phyloP scores from a whole-genome alignment of 2,113 vertebrate species.

The Aspidoscelis tigris region DNA sequence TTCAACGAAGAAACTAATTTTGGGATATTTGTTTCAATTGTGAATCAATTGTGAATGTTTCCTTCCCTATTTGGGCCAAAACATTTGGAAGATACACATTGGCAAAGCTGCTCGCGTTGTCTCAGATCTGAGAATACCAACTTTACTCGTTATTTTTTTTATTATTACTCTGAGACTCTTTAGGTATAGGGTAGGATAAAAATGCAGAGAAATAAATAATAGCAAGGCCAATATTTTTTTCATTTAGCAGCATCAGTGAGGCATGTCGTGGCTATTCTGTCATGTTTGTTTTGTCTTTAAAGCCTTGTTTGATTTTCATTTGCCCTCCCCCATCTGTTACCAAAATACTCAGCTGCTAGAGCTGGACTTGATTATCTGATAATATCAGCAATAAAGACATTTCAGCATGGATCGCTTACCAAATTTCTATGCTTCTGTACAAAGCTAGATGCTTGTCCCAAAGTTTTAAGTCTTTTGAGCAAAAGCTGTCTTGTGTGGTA shows the following conservation, averaged over 20 bases:
- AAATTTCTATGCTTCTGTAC: constrained; percentile 14
- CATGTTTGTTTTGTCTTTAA: constrained; percentile 36
- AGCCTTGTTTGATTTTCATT: constrained; percentile 22
- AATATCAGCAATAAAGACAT: constrained; percentile 31
- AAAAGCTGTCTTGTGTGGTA: background rate
- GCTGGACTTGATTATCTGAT: constrained; percentile 58
- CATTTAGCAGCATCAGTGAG: constrained; percentile 28
- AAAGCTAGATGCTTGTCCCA: background rate
- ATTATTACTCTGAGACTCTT: no score
- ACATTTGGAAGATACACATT: no score
- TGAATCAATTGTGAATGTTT: no score
- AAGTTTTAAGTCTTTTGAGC: background rate
- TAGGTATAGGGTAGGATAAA: no score
- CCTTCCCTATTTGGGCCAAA: no score
- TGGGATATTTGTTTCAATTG: no score
- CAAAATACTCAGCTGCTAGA: constrained; percentile 4
- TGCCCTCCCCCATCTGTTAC: background rate
- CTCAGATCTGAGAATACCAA: no score
- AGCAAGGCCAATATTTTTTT: background rate
- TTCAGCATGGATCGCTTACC: constrained; percentile 52
- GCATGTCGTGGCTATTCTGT: background rate
- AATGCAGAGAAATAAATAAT: no score
- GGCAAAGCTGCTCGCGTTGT: no score
- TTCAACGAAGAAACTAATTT: no score
- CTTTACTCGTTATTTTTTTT: no score